phyloP scores from a whole-genome alignment of 2,113 vertebrate genomes.

The Erythrolamprus reginae region DNA sequence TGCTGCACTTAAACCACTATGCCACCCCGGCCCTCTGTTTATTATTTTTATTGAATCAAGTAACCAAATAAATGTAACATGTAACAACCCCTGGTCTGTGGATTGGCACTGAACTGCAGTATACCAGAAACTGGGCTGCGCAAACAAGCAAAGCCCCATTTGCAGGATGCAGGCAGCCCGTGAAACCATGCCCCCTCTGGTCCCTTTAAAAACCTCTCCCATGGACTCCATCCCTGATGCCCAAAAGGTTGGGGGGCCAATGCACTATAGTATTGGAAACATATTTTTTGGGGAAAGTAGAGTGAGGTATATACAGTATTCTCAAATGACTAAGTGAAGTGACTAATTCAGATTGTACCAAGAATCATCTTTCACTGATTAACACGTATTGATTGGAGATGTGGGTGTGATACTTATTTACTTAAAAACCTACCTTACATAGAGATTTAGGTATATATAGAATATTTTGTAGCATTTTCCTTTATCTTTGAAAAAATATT shows the following conservation, averaged over 20 bases:
- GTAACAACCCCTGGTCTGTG: too few species aligned
- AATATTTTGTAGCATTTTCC: not conserved
- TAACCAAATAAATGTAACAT: not conserved
- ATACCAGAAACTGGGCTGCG: too few species aligned
- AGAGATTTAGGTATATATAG: not conserved
- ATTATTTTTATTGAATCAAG: not conserved
- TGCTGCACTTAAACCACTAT: too few species aligned
- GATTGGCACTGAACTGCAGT: too few species aligned
- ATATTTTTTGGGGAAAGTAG: not conserved
- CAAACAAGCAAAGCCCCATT: too few species aligned
- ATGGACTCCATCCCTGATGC: too few species aligned
- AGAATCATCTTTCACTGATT: not conserved
- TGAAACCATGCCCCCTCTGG: too few species aligned
- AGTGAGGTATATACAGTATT: not conserved
- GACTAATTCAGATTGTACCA: not conserved
- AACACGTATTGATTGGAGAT: not conserved
- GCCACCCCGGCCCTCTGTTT: too few species aligned
- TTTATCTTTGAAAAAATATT: not conserved
- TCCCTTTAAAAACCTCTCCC: too few species aligned
- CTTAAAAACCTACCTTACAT: not conserved
- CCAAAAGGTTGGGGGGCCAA: too few species aligned
- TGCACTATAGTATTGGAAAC: not conserved
- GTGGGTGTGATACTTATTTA: not conserved
- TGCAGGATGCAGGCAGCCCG: too few species aligned
- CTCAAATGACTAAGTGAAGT: too few species aligned